These are phyloP conservation scores for Loriculus beryllinus DNA, from an alignment of 2,797 vertebrate species.

Conservation along the genomic window DNA sequence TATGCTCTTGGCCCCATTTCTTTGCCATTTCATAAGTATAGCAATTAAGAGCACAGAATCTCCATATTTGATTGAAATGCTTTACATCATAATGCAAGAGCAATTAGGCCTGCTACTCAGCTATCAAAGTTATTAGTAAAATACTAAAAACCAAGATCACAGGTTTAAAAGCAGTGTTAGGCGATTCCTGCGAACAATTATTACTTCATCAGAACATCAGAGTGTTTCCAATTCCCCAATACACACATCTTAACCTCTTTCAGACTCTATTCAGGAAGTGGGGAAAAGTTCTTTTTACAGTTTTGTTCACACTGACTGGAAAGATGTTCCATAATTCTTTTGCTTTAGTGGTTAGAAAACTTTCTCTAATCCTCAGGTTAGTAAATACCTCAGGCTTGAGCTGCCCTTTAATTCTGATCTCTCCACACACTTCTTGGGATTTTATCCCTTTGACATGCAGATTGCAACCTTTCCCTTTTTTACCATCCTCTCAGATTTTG, in stretches of 20 bases:
- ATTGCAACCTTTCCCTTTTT: not conserved
- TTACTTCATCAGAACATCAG: not conserved
- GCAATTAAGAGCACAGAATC: not conserved
- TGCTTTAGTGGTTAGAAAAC: not conserved
- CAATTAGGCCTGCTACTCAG: not conserved
- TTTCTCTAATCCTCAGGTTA: not conserved
- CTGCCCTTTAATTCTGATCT: not conserved
- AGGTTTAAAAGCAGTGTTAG: not conserved
- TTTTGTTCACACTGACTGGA: not conserved
- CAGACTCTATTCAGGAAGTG: not conserved
- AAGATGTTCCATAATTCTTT: not conserved
- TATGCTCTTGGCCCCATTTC: not conserved
- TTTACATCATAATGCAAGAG: not conserved
- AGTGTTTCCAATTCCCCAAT: not conserved
- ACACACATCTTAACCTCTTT: not conserved
- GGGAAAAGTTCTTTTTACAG: not conserved
- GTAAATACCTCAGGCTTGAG: not conserved
- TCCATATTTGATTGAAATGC: accelerated
- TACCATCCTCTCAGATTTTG: not conserved
- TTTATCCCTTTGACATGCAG: not conserved
- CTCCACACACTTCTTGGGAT: not conserved
- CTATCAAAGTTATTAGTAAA: not conserved
- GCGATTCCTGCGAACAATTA: not conserved
- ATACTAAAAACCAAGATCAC: not conserved
- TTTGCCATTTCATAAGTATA: not conserved